phyloP scores from a whole-genome alignment of 2,888 invertebrate genomes.

The Myopa testacea region DNA sequence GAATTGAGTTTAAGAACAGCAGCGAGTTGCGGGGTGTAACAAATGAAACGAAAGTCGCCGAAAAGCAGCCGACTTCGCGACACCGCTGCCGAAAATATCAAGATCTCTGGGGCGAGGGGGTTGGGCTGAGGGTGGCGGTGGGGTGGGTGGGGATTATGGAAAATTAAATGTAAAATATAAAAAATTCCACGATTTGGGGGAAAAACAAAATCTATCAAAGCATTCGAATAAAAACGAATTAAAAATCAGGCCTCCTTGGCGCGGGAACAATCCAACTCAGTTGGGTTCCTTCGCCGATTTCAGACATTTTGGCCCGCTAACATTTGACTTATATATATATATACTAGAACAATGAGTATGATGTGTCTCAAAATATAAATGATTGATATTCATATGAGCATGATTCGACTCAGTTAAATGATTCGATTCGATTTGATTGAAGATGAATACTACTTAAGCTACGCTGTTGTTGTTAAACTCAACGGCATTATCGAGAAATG shows the following conservation, averaged over 20 bases:
- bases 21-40: conserved; percentile 10
- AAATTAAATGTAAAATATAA: too few relatives aligned
- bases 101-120: background rate
- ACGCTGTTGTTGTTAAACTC: conserved; percentile 54
- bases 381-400: conserved; percentile 40
- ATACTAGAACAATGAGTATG: conserved; percentile 28
- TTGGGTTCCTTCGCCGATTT: too few relatives aligned
- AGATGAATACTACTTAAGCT: conserved; percentile 17
- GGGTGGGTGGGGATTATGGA: too few relatives aligned
- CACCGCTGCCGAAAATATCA: background rate
- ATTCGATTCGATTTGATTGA: background rate
- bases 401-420: conserved; percentile 3
- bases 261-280: too few relatives aligned
- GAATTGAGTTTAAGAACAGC: conserved; percentile 38
- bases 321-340: conserved; percentile 36
- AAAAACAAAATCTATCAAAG: too few relatives aligned
- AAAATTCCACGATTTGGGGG: too few relatives aligned
- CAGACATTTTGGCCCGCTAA: too few relatives aligned
- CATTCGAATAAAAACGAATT: too few relatives aligned
- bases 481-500: conserved; percentile 55
- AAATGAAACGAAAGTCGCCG: conserved; percentile 2
- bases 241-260: too few relatives aligned
- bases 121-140: background rate
- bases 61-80: background rate
- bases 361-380: background rate